Conservation (phyloP, 2,797 vertebrate genomes). For the Channallabes apus region DNA sequence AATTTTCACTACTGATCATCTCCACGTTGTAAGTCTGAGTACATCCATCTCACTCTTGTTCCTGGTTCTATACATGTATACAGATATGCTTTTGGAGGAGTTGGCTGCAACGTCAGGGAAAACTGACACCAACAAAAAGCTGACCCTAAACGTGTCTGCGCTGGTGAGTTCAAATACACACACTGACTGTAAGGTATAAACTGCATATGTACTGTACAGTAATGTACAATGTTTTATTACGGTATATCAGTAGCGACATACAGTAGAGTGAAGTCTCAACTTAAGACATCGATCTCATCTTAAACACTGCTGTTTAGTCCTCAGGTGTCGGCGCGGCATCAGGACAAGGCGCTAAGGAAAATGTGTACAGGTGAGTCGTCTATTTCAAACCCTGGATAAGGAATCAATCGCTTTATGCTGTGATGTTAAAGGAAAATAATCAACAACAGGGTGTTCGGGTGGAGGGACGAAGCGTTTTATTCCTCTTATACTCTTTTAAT, state of each 20-base stretch:
- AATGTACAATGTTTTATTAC: background rate
- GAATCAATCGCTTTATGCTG: background rate
- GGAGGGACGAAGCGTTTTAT: background rate
- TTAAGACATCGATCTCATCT: background rate
- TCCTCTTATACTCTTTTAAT: background rate
- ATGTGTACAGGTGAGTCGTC: conserved; percentile 69
- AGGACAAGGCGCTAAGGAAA: conserved; percentile 17
- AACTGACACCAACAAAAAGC: conserved; percentile 24
- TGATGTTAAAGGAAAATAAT: background rate
- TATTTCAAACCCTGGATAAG: background rate
- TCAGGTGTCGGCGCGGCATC: conserved; percentile 18
- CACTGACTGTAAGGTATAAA: too few relatives aligned
- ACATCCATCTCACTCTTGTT: background rate
- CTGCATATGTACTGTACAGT: background rate
- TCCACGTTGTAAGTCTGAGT: background rate
- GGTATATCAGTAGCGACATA: background rate
- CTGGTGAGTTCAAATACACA: conserved; percentile 23
- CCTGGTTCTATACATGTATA: background rate
- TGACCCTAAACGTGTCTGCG: conserved; percentile 5
- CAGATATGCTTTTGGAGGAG: conserved; percentile 73
- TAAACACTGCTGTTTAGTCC: background rate
- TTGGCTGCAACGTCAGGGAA: conserved; percentile 57
- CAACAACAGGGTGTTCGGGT: background rate
- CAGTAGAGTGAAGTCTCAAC: background rate
- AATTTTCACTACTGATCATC: background rate